Base-by-base conservation (phyloP, 2,113 vertebrate species). In the Dascyllus trimaculatus region DNA sequence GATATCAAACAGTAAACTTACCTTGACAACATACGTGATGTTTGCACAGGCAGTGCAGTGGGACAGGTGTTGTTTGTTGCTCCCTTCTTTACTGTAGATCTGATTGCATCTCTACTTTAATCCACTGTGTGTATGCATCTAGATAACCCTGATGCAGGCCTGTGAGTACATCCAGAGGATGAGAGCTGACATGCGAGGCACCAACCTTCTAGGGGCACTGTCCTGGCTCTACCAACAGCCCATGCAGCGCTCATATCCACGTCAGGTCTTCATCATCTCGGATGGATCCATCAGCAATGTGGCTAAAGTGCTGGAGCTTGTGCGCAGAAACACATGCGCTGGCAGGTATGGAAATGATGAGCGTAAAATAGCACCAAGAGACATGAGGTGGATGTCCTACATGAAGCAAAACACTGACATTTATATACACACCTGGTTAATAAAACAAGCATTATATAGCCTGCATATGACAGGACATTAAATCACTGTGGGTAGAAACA, bases 221-320 rank as follows among this genome's bases (percentile, higher is more conserved):
- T 94, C 95, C 74, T 98, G 97, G 97, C 94, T 95, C 0, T 92
- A 96, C 90, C 94, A 94, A 18, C 97, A 97, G 80, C 96, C 97
- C 6, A 93, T 94, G 75, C 97, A 95, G 72, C 95, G 93, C 0
- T 95, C 94, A 22, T 95, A 95, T 82, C 97, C 98, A n/a, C 95
- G 97, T 1, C 98, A 99, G 93, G 92, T 99, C 5, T 97, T 99
- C 81, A 93, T 99, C 75, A 91, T 99, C 71, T 96, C 95, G 0
- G 88, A 95, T 0, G 91, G 93, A 0, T 92, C 89, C 1, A 57
- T 82, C 18, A 78, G 25, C 63, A 94, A 87, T 2, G 85, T 93
- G 0, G 94, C 95, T 62, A 95, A 90, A 83, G 90, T 96, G 76
- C 93, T 98, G n/a, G 96, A 96, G 90, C 85, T 99, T 86, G 90